Base-by-base conservation (phyloP, 2,797 vertebrate genomes). In the Nannoperca australis region DNA sequence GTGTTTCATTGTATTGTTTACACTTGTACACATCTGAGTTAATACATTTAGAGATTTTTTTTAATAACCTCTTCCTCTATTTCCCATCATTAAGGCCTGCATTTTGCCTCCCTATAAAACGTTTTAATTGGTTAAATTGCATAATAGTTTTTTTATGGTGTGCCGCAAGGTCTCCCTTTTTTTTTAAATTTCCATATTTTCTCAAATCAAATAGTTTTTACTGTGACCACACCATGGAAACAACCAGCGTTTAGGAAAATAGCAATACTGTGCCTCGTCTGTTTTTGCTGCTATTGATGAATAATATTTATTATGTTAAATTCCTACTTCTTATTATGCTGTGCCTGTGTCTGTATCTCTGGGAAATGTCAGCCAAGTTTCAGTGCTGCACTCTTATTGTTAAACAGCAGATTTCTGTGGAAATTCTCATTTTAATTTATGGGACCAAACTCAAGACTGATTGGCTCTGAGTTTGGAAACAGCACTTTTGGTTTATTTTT, bases 311-410 rank as follows among this genome's bases (percentile, higher is more conserved):
- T 54, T 36, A 1, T 45, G 20, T 30, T 15, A 13, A 47, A 45
- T 74, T 50, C 3, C 8, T 62, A 2, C 7, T 22, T 63, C 9
- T 34, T 15, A 22, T 73, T 32, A 44, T 49, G 17, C 27, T 64
- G 55, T 47, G 63, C 13, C 60, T 65, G 55, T 47, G 63, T 17
- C 60, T 65, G 55, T 55, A 17, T 32, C 4, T 73, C 18, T 53
- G 60, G 14, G 22, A 69, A 81, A 82, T 78, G 53, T 73, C 49
- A 68, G 60, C 32, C 11, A 12, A 8, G 20, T 51, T 68, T 71
- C 34, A 45, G 27, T 18, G 40, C 34, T 47, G 11, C 59, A 55
- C 13, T n/a, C 9, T 72, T 49, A 45, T 32, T 38, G 8, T 34
- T 78, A 32, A 80, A 60, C 47, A 14, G 38, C 17, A 22, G 17